Evolutionary conservation across 2,888 invertebrate species (phyloP).

Genomic region (Liopterus haemorrhoidalis): DNA sequence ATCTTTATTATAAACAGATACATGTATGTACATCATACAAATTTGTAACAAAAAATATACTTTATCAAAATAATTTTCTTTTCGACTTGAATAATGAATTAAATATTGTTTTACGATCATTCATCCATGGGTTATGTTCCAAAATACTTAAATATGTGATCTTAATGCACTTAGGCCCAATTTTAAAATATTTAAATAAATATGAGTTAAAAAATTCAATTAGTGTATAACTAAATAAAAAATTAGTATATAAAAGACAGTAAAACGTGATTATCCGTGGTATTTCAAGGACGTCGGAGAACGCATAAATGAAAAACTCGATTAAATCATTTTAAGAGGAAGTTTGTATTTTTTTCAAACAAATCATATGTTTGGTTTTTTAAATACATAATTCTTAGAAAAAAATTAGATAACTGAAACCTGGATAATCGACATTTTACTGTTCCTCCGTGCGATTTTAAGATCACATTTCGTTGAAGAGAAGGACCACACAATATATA

Average conservation of each 20-base stretch:
- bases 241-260: too few species aligned
- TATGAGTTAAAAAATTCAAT: neutral
- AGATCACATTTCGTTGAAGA: too few species aligned
- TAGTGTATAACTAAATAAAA: neutral
- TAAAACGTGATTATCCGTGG: too few species aligned
- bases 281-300: too few species aligned
- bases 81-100: conserved; percentile 10
- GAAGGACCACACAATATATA: too few species aligned
- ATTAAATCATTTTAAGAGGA: too few species aligned
- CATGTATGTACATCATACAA: neutral
- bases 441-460: too few species aligned
- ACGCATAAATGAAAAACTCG: too few species aligned
- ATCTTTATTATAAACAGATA: conserved; percentile 2
- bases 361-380: conserved; percentile 17
- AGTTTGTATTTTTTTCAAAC: too few species aligned
- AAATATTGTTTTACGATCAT: neutral
- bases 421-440: too few species aligned
- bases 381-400: conserved; percentile 25
- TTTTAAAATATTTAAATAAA: conserved; percentile 1
- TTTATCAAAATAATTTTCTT: neutral
- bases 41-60: neutral
- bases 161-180: neutral
- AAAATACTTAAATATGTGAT: conserved; percentile 14
- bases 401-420: conserved; percentile 27
- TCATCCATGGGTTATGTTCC: conserved; percentile 7